Conservation (phyloP, 2,113 vertebrate genomes). For the Cathartes aura region DNA sequence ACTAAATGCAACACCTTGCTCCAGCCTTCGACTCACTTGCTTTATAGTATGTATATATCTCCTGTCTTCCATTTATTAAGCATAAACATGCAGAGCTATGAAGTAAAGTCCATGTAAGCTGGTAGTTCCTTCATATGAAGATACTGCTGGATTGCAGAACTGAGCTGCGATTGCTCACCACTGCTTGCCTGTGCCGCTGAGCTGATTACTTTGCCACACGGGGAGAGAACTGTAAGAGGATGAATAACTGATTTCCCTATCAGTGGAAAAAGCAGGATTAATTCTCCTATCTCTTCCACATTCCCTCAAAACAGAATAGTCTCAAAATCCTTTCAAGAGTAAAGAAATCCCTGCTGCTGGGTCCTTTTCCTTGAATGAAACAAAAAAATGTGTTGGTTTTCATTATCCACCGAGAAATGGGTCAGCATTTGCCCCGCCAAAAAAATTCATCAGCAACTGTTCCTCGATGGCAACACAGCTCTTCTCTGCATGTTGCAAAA, state of each 20-base stretch:
- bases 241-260: neutral
- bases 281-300: neutral
- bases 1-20: neutral
- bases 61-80: neutral
- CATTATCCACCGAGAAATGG: neutral
- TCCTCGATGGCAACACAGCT: neutral
- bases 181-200: neutral
- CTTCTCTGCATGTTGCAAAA: neutral
- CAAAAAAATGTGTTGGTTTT: neutral
- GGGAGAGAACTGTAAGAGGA: neutral
- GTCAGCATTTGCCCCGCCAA: neutral
- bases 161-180: neutral
- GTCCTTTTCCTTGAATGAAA: neutral
- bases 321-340: neutral
- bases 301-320: neutral
- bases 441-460: neutral
- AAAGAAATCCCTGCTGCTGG: neutral
- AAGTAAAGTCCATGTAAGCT: neutral
- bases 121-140: neutral
- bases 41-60: fast-evolving
- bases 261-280: neutral
- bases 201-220: neutral
- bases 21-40: neutral
- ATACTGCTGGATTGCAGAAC: neutral
- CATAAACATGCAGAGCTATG: neutral